phyloP scores from a whole-genome alignment of 2,113 vertebrate genomes.

The Hemichromis elongatus region DNA sequence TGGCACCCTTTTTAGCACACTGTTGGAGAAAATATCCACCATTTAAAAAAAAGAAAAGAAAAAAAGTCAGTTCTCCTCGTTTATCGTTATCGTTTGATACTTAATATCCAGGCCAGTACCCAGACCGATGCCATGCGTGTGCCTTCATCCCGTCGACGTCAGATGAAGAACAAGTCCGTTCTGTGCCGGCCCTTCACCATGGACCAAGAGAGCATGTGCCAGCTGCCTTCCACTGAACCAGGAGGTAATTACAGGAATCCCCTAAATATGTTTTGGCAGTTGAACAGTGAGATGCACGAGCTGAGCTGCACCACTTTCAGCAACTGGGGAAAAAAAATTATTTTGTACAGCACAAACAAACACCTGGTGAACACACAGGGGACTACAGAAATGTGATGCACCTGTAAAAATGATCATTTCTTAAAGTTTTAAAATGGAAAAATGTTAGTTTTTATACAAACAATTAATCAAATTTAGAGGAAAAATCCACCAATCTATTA shows the following conservation, averaged over 20 bases:
- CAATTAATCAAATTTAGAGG: no score
- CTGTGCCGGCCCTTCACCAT: conserved; percentile 92
- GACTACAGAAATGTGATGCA: neutral
- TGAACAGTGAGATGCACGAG: neutral
- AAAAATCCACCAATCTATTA: neutral
- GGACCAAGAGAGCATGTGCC: conserved; percentile 89
- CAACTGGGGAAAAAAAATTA: no score
- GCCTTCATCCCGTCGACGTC: conserved; percentile 79
- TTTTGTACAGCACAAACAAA: neutral
- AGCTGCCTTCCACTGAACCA: conserved; percentile 75
- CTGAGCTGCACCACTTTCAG: neutral
- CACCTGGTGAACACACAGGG: neutral
- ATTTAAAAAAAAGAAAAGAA: no score
- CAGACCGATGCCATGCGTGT: conserved; percentile 89
- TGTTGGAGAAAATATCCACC: no score
- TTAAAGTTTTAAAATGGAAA: neutral
- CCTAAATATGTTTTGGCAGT: neutral
- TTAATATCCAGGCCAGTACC: conserved; percentile 83
- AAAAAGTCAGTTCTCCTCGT: neutral
- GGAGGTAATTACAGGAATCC: conserved; percentile 53
- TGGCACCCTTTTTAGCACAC: neutral
- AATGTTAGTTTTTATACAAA: neutral
- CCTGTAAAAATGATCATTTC: rapidly evolving
- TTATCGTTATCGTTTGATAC: neutral
- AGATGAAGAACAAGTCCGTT: conserved; percentile 96